phyloP scores from a whole-genome alignment of 2,797 vertebrate species.

The Silurus aristotelis region DNA sequence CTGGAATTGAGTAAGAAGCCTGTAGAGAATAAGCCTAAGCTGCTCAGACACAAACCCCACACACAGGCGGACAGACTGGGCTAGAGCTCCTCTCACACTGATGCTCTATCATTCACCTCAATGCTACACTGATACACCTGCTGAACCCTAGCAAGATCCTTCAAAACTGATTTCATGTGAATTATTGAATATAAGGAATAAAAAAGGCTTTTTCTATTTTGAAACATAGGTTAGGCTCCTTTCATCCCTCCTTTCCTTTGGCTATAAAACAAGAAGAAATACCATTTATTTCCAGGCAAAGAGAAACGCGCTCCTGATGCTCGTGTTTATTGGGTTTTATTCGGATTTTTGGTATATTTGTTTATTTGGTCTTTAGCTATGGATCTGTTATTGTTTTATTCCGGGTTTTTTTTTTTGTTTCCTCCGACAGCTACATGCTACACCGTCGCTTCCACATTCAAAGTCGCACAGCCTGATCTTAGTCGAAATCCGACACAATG shows the following conservation, averaged over 20 bases:
- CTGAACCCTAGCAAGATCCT: background rate
- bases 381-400: constrained; percentile 25
- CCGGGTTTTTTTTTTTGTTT: background rate
- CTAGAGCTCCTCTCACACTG: constrained; percentile 6
- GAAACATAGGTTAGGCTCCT: background rate
- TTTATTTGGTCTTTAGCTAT: constrained; percentile 51
- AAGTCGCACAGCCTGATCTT: constrained; percentile 53
- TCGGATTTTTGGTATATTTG: constrained; percentile 61
- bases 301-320: constrained; percentile 44
- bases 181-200: background rate
- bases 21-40: background rate
- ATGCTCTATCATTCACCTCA: background rate
- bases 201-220: no score
- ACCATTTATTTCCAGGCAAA: constrained; percentile 52
- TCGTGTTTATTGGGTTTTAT: constrained; percentile 60
- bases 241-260: background rate
- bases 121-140: background rate
- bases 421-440: constrained; percentile 66
- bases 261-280: constrained; percentile 4
- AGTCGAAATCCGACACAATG: constrained; percentile 35
- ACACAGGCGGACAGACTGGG: constrained; percentile 62
- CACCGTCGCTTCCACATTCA: constrained; percentile 64
- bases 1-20: background rate
- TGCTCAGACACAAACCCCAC: constrained; percentile 46
- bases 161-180: background rate